These are phyloP conservation scores for Troides oblongomaculatus DNA, from an alignment of 2,888 invertebrate species.

Conservation along the genomic window DNA sequence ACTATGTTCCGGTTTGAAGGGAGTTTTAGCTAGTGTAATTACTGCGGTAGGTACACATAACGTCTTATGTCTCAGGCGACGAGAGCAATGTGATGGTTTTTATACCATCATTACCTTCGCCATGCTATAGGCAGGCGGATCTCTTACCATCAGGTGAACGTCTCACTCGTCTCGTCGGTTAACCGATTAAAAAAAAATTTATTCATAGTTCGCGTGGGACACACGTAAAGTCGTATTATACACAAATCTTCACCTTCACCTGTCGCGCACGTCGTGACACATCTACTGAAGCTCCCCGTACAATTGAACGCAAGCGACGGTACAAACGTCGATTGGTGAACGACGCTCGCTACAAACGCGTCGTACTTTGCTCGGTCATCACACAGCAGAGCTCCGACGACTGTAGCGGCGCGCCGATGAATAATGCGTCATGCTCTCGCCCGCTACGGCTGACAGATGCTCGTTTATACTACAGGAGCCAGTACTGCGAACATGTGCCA, in stretches of 20 bases:
- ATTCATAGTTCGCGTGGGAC: neutral
- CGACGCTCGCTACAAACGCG: constrained; percentile 18
- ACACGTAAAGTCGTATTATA: neutral
- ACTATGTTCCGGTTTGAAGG: no score
- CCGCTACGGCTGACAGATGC: constrained; percentile 33
- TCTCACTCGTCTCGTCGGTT: no score
- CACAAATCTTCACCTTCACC: neutral
- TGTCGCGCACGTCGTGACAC: constrained; percentile 6
- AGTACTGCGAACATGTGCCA: constrained; percentile 32
- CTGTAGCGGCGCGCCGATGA: constrained; percentile 54
- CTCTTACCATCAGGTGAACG: no score
- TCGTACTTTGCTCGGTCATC: constrained; percentile 30
- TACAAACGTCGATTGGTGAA: constrained; percentile 19
- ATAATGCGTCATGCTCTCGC: constrained; percentile 50
- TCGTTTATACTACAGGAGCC: constrained; percentile 33
- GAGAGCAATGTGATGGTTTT: no score
- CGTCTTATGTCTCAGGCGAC: no score
- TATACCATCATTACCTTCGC: no score
- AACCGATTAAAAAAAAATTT: no score
- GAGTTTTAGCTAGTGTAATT: no score
- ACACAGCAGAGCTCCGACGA: constrained; percentile 41
- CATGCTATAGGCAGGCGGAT: no score
- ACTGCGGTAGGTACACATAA: no score
- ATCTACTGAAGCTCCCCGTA: constrained; percentile 8
- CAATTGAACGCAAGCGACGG: constrained; percentile 17